Evolutionary conservation across 53 echinoderm and acorn worm species (phyloP), one percentile per base, ranked within the genome.

Genomic region (Echinometra lucunter): DNA sequence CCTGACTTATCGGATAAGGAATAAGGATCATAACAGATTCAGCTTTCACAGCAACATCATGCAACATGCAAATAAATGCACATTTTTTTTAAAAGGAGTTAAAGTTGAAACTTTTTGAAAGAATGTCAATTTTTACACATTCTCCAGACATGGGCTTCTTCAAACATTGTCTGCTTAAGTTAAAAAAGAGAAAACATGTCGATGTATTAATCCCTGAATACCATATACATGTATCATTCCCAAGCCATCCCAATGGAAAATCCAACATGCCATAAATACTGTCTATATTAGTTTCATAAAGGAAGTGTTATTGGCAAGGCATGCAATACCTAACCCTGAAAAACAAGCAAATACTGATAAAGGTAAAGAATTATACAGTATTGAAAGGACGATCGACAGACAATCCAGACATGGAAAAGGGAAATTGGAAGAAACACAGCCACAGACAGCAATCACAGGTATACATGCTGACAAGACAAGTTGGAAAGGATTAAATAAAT

Each of bases 381-480:
- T 32, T 72, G 28, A 72, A 72, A 72, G 72, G 72, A 34, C 72
- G 35, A 34, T 8, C 32, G 35, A 11, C 35, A 53, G 42, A 78
- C 42, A 78, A 78, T 23, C 78, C 78, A 78, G 78, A 78, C 78
- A 40, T 42, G 40, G 5, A 19, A 78, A 93, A n/a, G n/a, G 78
- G 53, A 72, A 74, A 37, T 66, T 16, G 42, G 42, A 78, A 78
- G 78, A 78, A 78, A 78, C 16, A 40, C n/a, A 35, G 40, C 66
- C 91, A 56, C 60, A 55, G 53, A 11, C 53, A 53, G 53, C n/a
- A 42, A 17, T 91, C 3, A 16, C 53, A 47, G 32, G 38, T 42
- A 30, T 42, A 42, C 35, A 69, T 91, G 60, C 25, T 38, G 75
- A 75, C 75, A 75, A 32, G 75, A 78, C 23, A 38, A 78, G 21